Percentiles rank a stretch among this genome's conserved stretches.
These are phyloP conservation scores for Aphelenchoides fujianensis DNA, from an alignment of 1,140 invertebrate genomes.

Conservation along the genomic window DNA sequence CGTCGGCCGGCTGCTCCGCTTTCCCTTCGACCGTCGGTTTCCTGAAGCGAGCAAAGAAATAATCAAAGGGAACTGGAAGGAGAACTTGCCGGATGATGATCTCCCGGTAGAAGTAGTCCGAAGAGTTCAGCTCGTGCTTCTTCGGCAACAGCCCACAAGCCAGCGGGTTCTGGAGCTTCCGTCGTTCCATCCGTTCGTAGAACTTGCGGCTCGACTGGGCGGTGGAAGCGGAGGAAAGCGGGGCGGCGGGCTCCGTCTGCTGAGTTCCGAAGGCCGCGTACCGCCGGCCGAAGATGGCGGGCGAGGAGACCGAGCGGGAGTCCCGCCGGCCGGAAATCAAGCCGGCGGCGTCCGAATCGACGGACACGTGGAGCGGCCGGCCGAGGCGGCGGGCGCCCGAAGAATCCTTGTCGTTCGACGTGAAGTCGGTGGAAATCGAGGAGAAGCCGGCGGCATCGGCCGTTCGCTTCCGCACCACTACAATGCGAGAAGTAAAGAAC, in stretches of 20 bases:
- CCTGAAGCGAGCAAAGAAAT: not conserved
- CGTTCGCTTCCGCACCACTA: not conserved
- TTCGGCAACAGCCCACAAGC: not conserved
- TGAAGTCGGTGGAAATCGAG: not conserved
- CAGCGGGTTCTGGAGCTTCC: conserved; percentile 22
- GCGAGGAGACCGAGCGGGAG: not conserved
- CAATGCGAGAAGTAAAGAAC: not conserved
- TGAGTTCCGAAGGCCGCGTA: conserved; percentile 1
- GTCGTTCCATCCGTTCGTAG: conserved; percentile 14
- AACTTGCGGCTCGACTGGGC: conserved; percentile 5
- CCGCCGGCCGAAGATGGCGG: not conserved
- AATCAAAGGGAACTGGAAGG: conserved; percentile 10
- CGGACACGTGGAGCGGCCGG: not conserved
- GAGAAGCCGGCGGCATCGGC: not conserved
- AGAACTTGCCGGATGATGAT: conserved; percentile 26
- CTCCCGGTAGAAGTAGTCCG: conserved; percentile 34
- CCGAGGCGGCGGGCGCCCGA: not conserved
- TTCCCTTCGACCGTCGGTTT: not conserved
- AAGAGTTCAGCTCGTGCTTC: not conserved
- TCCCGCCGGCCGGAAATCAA: not conserved
- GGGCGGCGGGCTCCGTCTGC: not conserved
- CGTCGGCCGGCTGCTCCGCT: conserved; percentile 11
- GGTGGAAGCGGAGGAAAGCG: not conserved
- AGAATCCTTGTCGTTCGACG: not conserved
- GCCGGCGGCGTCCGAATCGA: not conserved